Percentiles rank a stretch among this genome's conserved stretches.
Evolutionary conservation across 2,888 invertebrate genomes (phyloP).

Genomic region (Sinhomidia bicolor): DNA sequence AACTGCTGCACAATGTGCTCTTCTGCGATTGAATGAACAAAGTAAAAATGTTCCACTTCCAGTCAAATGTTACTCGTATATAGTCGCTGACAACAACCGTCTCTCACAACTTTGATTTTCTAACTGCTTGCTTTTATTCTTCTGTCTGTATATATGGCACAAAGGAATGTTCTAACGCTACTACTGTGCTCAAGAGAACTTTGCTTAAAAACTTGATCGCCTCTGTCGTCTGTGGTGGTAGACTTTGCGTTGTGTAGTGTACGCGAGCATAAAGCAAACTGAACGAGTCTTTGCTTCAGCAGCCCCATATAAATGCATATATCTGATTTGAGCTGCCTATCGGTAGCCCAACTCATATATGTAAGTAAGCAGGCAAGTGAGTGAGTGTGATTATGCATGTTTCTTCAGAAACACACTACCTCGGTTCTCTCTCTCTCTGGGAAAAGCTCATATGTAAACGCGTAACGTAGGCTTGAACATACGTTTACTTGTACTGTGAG

Average conservation of each 20-base stretch:
- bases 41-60: slow-evolving; percentile 29
- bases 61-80: not conserved
- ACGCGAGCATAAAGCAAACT: slow-evolving; percentile 73
- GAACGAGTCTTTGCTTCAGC: slow-evolving; percentile 59
- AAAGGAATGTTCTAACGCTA: slow-evolving; percentile 11
- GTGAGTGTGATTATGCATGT: slow-evolving; percentile 37
- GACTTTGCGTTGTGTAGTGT: slow-evolving; percentile 59
- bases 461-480: not conserved
- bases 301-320: slow-evolving; percentile 36
- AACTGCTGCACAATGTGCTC: not conserved
- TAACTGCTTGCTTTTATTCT: not conserved
- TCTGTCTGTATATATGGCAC: slow-evolving; percentile 22
- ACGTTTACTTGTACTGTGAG: not conserved
- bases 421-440: slow-evolving; percentile 35
- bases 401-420: slow-evolving; percentile 12
- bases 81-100: not conserved
- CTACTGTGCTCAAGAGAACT: not conserved
- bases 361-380: not conserved
- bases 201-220: no score
- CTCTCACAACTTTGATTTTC: slow-evolving; percentile 50
- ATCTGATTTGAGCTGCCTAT: slow-evolving; percentile 28
- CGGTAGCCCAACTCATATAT: no score
- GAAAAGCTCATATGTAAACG: slow-evolving; percentile 39
- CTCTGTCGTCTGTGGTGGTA: not conserved
- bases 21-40: slow-evolving; percentile 15